Percentiles rank a stretch among this genome's conserved stretches.
Evolutionary conservation across 2,113 vertebrate species (phyloP).

Genomic region (Cynopterus brachyotis): DNA sequence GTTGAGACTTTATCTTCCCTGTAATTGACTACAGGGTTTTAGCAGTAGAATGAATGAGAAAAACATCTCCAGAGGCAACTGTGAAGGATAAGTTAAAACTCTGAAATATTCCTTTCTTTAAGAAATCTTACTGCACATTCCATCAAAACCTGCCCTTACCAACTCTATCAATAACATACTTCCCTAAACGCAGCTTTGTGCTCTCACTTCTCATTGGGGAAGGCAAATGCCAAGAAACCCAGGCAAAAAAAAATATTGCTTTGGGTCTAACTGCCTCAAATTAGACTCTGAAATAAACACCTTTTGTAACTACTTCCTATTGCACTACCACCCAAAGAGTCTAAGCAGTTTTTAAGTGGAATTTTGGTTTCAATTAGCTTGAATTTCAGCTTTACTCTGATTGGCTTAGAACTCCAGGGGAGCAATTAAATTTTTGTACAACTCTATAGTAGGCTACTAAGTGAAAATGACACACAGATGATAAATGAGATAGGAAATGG

Average conservation of each 20-base stretch:
- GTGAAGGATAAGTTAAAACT: neutral
- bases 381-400: constrained; percentile 58
- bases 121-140: neutral
- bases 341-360: constrained; percentile 54
- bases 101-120: neutral
- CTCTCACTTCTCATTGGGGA: constrained; percentile 9
- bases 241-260: constrained; percentile 63
- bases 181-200: neutral
- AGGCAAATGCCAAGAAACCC: constrained; percentile 48
- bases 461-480: neutral
- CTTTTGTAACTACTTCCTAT: constrained; percentile 73
- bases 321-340: constrained; percentile 51
- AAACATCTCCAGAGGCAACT: neutral
- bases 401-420: constrained; percentile 46
- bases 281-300: constrained; percentile 76
- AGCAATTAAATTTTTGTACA: constrained; percentile 44
- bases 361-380: constrained; percentile 78
- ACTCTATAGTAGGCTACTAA: neutral
- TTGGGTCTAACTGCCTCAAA: constrained; percentile 59
- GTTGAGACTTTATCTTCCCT: neutral
- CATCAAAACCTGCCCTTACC: neutral
- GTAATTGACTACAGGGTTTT: neutral
- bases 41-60: neutral
- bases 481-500: neutral
- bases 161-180: neutral